A percentile compares a stretch with the other conserved stretches of the same genome.
phyloP scores from a whole-genome alignment of 2,113 vertebrate species.

The Archilochus colubris region DNA sequence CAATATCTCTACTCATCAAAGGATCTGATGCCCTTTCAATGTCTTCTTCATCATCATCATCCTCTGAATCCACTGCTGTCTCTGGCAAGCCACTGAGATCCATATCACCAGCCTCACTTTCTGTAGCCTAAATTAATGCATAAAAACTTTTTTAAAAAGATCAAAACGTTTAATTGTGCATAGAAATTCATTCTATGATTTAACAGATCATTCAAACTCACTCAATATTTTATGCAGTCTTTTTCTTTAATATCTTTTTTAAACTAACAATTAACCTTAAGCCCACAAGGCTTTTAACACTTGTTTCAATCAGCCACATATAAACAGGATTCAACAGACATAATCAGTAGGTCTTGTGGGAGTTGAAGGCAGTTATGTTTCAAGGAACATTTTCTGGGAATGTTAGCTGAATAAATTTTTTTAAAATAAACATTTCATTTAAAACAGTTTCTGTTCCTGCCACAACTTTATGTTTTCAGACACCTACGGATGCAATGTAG shows the following conservation, averaged over 20 bases:
- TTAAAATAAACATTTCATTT: neutral
- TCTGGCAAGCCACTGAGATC: constrained; percentile 97
- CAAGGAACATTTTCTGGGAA: neutral
- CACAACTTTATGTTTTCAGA: neutral
- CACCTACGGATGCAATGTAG: neutral
- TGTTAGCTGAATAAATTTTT: neutral
- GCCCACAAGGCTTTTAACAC: neutral
- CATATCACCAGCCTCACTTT: constrained; percentile 98
- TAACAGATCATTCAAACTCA: neutral
- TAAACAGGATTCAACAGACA: neutral
- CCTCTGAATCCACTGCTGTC: constrained; percentile 98
- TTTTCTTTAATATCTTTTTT: neutral
- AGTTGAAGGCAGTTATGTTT: neutral
- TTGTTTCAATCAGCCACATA: neutral
- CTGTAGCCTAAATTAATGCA: constrained; percentile 85
- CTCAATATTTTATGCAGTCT: neutral
- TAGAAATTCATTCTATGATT: neutral
- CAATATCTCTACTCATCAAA: constrained; percentile 96
- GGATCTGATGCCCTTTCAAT: constrained; percentile 96
- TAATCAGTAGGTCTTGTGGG: neutral
- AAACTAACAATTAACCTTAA: neutral
- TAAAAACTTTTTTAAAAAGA: neutral
- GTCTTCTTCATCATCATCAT: constrained; percentile 98
- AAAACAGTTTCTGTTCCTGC: neutral
- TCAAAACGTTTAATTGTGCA: neutral